Evolutionary conservation across 2,797 vertebrate genomes (phyloP).

Genomic region (Simalia tracyae): DNA sequence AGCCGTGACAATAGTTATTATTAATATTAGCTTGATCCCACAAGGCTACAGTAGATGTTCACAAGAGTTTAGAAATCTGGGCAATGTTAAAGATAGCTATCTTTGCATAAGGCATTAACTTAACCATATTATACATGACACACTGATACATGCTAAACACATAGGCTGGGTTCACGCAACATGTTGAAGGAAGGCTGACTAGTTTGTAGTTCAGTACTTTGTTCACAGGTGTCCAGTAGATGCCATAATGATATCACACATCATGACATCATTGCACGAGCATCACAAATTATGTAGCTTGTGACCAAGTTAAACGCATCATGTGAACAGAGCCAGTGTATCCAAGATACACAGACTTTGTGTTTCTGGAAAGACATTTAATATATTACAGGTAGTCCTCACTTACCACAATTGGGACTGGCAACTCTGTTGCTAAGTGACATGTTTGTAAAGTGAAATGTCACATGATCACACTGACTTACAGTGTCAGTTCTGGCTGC

Average conservation of each 20-base stretch:
- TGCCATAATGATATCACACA: background rate
- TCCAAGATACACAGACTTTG: background rate
- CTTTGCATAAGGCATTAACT: background rate
- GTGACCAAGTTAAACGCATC: background rate
- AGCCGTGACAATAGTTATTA: background rate
- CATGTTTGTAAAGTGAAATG: background rate
- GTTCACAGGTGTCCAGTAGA: background rate
- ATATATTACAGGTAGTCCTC: background rate
- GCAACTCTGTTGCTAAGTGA: no score
- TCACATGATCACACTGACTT: background rate
- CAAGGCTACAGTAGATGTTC: background rate
- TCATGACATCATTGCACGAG: background rate
- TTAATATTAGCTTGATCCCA: background rate
- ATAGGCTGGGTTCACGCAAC: background rate
- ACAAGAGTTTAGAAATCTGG: background rate
- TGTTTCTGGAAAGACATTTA: background rate
- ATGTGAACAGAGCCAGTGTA: background rate
- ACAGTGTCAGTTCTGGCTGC: background rate
- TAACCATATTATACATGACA: background rate
- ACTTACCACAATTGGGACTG: background rate
- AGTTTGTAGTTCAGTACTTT: background rate
- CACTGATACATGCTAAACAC: background rate
- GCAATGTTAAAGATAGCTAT: background rate
- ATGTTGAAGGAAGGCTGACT: background rate
- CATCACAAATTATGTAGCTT: background rate